Conservation (phyloP, 2,113 vertebrate genomes). For the Brevimyrus niger region DNA sequence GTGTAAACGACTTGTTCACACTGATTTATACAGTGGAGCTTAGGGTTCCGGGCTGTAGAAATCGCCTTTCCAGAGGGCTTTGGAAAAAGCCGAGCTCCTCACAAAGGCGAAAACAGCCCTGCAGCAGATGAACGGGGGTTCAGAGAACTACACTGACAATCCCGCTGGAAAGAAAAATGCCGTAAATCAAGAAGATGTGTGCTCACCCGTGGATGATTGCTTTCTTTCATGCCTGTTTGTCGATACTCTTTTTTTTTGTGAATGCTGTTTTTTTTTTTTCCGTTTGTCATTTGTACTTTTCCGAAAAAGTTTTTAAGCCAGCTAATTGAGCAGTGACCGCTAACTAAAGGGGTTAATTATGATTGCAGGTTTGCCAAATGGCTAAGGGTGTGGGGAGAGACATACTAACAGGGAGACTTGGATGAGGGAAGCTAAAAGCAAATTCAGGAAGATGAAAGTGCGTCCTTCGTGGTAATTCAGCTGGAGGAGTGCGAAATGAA, state of each 20-base stretch:
- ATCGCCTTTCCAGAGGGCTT: slow-evolving; percentile 30
- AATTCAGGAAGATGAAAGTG: neutral
- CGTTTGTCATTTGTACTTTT: neutral
- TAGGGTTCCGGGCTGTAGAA: slow-evolving; percentile 26
- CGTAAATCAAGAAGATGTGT: neutral
- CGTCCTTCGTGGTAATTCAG: slow-evolving; percentile 3
- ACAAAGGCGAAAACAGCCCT: slow-evolving; percentile 9
- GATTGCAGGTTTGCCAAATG: neutral
- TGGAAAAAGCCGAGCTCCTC: slow-evolving; percentile 21
- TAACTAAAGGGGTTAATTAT: neutral
- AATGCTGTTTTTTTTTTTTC: neutral
- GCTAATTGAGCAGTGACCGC: neutral
- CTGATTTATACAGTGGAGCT: slow-evolving; percentile 17
- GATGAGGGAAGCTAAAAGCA: slow-evolving; percentile 40
- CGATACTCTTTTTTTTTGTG: neutral
- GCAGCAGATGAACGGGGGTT: slow-evolving; percentile 13
- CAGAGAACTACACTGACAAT: neutral
- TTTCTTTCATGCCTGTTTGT: neutral
- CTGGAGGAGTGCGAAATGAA: neutral
- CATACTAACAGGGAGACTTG: neutral
- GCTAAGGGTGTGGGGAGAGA: neutral
- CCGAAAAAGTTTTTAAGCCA: neutral
- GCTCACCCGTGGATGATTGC: neutral
- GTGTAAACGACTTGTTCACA: slow-evolving; percentile 27
- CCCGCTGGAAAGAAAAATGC: neutral